Conservation (phyloP, 2,797 vertebrate species). For the Heteromormyrus szaboi region DNA sequence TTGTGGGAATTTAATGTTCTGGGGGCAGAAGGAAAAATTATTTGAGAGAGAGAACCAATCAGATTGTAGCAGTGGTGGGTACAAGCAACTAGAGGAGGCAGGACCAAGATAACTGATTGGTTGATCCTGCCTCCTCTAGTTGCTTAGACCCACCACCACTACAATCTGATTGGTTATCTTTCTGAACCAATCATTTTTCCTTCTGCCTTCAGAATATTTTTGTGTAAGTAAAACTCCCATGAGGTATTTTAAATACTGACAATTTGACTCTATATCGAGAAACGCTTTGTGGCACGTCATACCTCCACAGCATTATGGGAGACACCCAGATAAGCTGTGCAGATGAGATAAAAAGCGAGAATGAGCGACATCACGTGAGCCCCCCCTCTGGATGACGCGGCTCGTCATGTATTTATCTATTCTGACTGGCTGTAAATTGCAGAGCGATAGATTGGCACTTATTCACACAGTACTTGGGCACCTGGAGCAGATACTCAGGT, state of each 20-base stretch:
- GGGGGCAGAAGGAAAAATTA: background rate
- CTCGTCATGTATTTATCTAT: background rate
- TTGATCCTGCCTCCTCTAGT: background rate
- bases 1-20: background rate
- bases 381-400: background rate
- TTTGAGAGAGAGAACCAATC: background rate
- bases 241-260: conserved; percentile 40
- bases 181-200: background rate
- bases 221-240: background rate
- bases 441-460: background rate
- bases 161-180: background rate
- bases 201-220: background rate
- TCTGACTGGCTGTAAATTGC: background rate
- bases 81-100: background rate
- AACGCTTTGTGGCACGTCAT: background rate
- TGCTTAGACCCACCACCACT: background rate
- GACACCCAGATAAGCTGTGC: background rate
- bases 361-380: background rate
- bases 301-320: background rate
- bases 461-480: background rate
- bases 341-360: background rate
- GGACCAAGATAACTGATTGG: background rate
- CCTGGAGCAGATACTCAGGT: background rate
- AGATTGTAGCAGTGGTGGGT: background rate
- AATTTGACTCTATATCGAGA: conserved; percentile 41